A percentile compares a stretch with the other conserved stretches of the same genome.
Conservation (phyloP, 2,113 vertebrate genomes). For the Elgaria multicarinata region DNA sequence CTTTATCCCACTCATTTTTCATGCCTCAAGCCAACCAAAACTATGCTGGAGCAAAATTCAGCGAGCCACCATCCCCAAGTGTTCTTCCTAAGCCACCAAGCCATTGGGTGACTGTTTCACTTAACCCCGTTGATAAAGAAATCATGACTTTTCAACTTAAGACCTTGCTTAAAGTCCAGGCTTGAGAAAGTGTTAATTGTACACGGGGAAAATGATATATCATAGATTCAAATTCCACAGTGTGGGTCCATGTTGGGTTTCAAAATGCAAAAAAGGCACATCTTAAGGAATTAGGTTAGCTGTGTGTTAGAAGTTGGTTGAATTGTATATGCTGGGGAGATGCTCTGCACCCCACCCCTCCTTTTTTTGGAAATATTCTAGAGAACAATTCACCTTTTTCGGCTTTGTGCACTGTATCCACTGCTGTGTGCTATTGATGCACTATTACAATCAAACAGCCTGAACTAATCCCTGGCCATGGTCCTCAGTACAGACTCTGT, state of each 20-base stretch:
- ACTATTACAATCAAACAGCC: not conserved
- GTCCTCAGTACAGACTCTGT: not conserved
- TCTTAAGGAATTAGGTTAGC: conserved; percentile 20
- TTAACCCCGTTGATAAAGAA: conserved; percentile 91
- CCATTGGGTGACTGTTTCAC: conserved; percentile 93
- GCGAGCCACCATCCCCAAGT: conserved; percentile 95
- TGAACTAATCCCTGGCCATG: not conserved
- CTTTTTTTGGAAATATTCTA: not conserved
- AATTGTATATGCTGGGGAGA: conserved; percentile 10
- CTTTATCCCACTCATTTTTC: conserved; percentile 81
- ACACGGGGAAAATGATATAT: conserved; percentile 30
- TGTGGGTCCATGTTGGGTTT: not conserved
- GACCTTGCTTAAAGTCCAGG: conserved; percentile 96
- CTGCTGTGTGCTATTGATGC: conserved; percentile 73
- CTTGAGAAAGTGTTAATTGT: conserved; percentile 75
- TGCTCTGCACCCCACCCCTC: too few species aligned
- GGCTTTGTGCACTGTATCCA: conserved; percentile 73
- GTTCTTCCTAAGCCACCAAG: conserved; percentile 96
- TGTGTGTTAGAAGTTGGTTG: conserved; percentile 36
- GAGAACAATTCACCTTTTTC: conserved; percentile 30
- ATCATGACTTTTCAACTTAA: conserved; percentile 97
- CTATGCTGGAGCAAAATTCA: conserved; percentile 98
- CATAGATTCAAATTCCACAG: conserved; percentile 8
- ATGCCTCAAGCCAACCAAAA: conserved; percentile 85
- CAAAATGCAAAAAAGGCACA: not conserved